A percentile compares a stretch with the other conserved stretches of the same genome.
Evolutionary conservation across 1,140 invertebrate species (phyloP).

Genomic region (Drosophila jambulina): DNA sequence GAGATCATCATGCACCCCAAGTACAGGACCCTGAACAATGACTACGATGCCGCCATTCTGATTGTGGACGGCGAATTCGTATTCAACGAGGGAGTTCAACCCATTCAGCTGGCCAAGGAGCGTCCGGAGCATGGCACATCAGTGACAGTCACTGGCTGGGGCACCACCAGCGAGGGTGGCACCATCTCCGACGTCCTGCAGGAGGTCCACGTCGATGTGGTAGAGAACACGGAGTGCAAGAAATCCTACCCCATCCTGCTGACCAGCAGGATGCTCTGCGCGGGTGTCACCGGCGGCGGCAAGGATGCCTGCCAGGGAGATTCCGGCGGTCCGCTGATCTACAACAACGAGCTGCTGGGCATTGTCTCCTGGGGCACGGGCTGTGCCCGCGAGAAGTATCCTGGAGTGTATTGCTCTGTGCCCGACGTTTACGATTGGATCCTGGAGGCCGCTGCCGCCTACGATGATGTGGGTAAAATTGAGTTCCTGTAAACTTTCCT

Average conservation of each 20-base stretch:
- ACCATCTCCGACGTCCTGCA: slow-evolving; percentile 60
- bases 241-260: slow-evolving; percentile 67
- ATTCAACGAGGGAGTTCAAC: slow-evolving; percentile 59
- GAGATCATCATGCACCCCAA: slow-evolving; percentile 64
- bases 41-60: slow-evolving; percentile 72
- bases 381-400: slow-evolving; percentile 87
- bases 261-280: slow-evolving; percentile 87
- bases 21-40: slow-evolving; percentile 57
- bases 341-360: slow-evolving; percentile 85
- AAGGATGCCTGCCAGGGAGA: slow-evolving; percentile 87
- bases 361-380: slow-evolving; percentile 90
- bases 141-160: slow-evolving; percentile 76
- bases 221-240: slow-evolving; percentile 61
- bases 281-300: slow-evolving; percentile 82
- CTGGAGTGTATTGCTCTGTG: slow-evolving; percentile 90
- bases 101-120: slow-evolving; percentile 61
- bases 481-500: slow-evolving; percentile 46
- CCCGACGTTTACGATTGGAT: slow-evolving; percentile 85
- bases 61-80: slow-evolving; percentile 60
- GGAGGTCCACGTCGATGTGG: slow-evolving; percentile 58
- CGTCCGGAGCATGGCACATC: slow-evolving; percentile 50
- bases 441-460: neutral
- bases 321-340: slow-evolving; percentile 85
- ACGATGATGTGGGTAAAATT: slow-evolving; percentile 47
- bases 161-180: slow-evolving; percentile 53